A percentile compares a stretch with the other conserved stretches of the same genome.
phyloP scores from a whole-genome alignment of 2,888 invertebrate species.

The Crematogaster levior region DNA sequence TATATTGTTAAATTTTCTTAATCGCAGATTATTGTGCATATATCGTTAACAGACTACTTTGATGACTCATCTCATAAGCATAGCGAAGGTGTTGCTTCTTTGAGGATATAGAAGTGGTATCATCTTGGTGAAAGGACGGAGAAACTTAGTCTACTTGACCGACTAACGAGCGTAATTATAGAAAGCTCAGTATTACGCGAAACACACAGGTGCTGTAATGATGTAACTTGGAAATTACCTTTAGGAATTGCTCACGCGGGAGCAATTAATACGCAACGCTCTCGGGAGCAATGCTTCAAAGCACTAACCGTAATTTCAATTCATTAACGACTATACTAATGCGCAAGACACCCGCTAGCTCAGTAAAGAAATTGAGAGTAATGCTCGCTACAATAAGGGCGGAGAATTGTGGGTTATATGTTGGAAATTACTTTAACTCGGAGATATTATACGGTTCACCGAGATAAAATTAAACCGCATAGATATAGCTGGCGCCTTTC shows the following conservation, averaged over 20 bases:
- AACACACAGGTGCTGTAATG: slow-evolving; percentile 58
- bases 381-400: slow-evolving; percentile 27
- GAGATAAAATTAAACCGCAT: slow-evolving; percentile 23
- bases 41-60: neutral
- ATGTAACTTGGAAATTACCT: slow-evolving; percentile 67
- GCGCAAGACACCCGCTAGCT: slow-evolving; percentile 1
- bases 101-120: neutral
- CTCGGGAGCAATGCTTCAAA: slow-evolving; percentile 70
- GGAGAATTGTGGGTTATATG: slow-evolving; percentile 29
- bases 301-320: slow-evolving; percentile 59
- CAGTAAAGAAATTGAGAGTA: slow-evolving; percentile 45
- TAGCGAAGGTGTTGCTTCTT: neutral
- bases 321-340: slow-evolving; percentile 60
- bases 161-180: slow-evolving; percentile 48
- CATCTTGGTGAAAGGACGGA: slow-evolving; percentile 4
- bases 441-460: slow-evolving; percentile 16
- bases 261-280: slow-evolving; percentile 69
- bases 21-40: neutral
- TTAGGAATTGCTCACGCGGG: slow-evolving; percentile 72
- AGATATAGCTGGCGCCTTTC: neutral
- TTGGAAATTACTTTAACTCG: slow-evolving; percentile 31
- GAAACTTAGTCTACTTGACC: slow-evolving; percentile 36
- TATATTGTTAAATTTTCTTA: neutral
- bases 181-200: slow-evolving; percentile 37
- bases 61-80: neutral